Evolutionary conservation across 92 coral and sea anemone species (phyloP).

Genomic region (Ricordea florida): DNA sequence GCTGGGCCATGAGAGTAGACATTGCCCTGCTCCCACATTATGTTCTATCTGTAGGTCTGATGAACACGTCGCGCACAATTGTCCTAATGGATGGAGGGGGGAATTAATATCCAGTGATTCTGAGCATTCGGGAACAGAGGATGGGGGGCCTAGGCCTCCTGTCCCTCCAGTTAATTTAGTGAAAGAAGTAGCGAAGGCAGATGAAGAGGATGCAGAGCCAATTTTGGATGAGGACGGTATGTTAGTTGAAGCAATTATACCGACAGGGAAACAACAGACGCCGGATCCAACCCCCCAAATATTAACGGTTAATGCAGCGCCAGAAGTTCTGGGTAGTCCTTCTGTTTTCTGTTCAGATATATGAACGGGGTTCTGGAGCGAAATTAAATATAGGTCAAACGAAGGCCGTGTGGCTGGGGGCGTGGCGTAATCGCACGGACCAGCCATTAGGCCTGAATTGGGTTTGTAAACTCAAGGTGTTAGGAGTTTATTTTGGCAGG

Average conservation of each 20-base stretch:
- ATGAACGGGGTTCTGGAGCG: constrained; percentile 10
- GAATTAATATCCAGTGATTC: not conserved
- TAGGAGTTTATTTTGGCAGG: not conserved
- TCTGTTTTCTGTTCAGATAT: too few species aligned
- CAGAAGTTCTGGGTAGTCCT: too few species aligned
- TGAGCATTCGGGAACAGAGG: too few species aligned
- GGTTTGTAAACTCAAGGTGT: constrained; percentile 6
- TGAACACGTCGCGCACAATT: not conserved
- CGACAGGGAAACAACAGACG: too few species aligned
- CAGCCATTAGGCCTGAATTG: not conserved
- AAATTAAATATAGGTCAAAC: constrained; percentile 15
- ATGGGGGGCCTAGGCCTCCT: too few species aligned
- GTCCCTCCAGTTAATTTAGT: too few species aligned
- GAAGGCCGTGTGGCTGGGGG: constrained; percentile 44
- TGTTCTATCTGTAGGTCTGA: not conserved
- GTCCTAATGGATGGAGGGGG: not conserved
- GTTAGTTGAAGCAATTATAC: too few species aligned
- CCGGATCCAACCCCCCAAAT: too few species aligned
- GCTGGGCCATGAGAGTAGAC: not conserved
- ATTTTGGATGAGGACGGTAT: too few species aligned
- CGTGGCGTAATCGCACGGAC: not conserved
- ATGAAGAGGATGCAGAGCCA: too few species aligned
- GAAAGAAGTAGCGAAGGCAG: too few species aligned
- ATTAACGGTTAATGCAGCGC: too few species aligned
- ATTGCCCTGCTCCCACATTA: not conserved